Evolutionary conservation across 1,140 invertebrate species (phyloP).

Genomic region (Ceratina australensis): DNA sequence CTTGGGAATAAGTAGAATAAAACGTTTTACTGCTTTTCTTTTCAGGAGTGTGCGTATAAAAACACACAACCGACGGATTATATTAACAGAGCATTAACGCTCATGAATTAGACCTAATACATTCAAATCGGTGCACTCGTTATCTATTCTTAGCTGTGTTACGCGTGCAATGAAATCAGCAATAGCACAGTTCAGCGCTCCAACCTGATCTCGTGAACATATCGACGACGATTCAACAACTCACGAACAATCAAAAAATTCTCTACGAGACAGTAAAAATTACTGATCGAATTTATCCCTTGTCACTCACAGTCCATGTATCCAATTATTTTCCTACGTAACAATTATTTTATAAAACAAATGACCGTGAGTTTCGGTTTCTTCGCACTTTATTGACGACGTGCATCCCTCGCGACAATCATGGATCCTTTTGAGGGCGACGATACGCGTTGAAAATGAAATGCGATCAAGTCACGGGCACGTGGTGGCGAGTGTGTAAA

Average conservation of each 20-base stretch:
- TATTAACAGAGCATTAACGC: neutral
- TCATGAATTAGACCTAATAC: no score
- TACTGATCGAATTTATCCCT: neutral
- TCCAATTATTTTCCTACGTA: no score
- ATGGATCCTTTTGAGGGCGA: slow-evolving; percentile 13
- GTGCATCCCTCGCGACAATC: slow-evolving; percentile 4
- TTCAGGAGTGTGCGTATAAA: no score
- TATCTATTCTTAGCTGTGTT: neutral
- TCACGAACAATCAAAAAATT: neutral
- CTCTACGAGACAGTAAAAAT: no score
- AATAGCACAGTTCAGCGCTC: neutral
- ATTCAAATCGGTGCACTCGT: neutral
- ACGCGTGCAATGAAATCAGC: neutral
- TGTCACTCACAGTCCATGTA: no score
- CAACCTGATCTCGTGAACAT: neutral
- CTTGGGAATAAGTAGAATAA: no score
- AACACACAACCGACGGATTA: neutral
- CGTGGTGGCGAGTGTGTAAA: slow-evolving; percentile 56
- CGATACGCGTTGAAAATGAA: slow-evolving; percentile 31
- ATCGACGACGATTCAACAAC: no score
- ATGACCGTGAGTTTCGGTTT: no score
- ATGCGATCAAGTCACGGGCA: slow-evolving; percentile 46
- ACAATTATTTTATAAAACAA: no score
- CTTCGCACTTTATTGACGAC: slow-evolving; percentile 17
- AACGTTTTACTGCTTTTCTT: no score